A percentile compares a stretch with the other conserved stretches of the same genome.
phyloP scores from a whole-genome alignment of 2,888 invertebrate genomes.

The Caenorhabditis sp. region DNA sequence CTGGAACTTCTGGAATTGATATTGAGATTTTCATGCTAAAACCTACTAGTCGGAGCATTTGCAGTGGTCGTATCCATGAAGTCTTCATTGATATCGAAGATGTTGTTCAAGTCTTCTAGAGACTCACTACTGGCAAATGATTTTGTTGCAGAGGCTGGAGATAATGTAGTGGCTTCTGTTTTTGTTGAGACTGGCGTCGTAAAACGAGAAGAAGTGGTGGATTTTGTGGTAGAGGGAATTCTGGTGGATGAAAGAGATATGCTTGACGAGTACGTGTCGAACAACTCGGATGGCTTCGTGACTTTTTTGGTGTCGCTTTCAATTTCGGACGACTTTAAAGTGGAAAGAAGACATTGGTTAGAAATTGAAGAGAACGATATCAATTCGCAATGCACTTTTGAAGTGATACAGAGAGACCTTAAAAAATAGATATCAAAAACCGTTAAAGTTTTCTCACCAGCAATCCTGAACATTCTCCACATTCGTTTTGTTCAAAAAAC shows the following conservation, averaged over 20 bases:
- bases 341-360: slow-evolving; percentile 45
- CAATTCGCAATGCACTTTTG: slow-evolving; percentile 28
- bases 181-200: background rate
- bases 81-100: slow-evolving; percentile 48
- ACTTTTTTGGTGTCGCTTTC: slow-evolving; percentile 1
- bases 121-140: slow-evolving; percentile 28
- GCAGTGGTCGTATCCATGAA: slow-evolving; percentile 46
- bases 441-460: slow-evolving; percentile 20
- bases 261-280: slow-evolving; percentile 44
- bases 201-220: slow-evolving; percentile 11
- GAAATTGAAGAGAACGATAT: slow-evolving; percentile 46
- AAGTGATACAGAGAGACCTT: slow-evolving; percentile 54
- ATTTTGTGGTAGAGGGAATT: background rate
- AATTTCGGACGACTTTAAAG: slow-evolving; percentile 2
- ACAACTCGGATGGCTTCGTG: slow-evolving; percentile 38
- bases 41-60: slow-evolving; percentile 34
- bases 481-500: slow-evolving; percentile 40
- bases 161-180: background rate
- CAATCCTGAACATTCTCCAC: slow-evolving; percentile 61
- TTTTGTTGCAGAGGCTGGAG: background rate
- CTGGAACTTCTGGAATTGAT: background rate
- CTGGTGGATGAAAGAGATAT: background rate
- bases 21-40: background rate
- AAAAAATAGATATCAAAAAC: background rate
- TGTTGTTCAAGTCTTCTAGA: slow-evolving; percentile 46